Evolutionary conservation across 2,797 vertebrate species (phyloP), one percentile per base, ranked within the genome.

Genomic region (Anguilla marmorata): DNA sequence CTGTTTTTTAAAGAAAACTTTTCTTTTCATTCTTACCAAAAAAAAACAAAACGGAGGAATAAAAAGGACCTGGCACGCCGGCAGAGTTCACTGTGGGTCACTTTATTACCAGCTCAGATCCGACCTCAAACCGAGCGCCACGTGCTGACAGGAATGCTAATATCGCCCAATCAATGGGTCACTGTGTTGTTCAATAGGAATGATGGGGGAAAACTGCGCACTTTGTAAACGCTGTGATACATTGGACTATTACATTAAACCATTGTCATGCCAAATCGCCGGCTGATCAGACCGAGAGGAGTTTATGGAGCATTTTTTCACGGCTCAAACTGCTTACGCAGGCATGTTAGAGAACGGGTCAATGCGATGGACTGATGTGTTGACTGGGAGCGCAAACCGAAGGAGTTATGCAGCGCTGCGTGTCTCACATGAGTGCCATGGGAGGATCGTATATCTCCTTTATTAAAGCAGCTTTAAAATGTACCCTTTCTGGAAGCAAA

Each of bases 161-260:
- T 95, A 88, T 91, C 85, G 84, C 79, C 93, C 92, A 93, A 96
- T 96, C 95, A 95, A 95, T 96, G 85, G 86, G 90, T 87, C 88
- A 89, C 91, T 54, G 92, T 94, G 94, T 93, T 93, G 93, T 91
- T 96, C 95, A 93, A 95, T 96, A 94, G 94, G 93, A 95, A 94
- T 94, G 95, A 96, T 96, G 95, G 94, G 92, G 93, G 93, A 95
- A 95, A 95, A 93, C 93, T 92, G 90, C 93, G 92, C 92, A 90
- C 93, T 95, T 94, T 80, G 94, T 94, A 95, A 95, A 95, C 93
- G 92, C 94, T 88, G 80, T 63, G 60, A 92, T 90, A 91, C 90
- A 90, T 88, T 86, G 88, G 91, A 91, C 90, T 87, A 89, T 93
- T 90, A 93, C 94, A 92, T 94, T 94, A 93, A 93, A 93, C 92